phyloP scores from a whole-genome alignment of 2,888 invertebrate species.

The Amphipyra berbera region DNA sequence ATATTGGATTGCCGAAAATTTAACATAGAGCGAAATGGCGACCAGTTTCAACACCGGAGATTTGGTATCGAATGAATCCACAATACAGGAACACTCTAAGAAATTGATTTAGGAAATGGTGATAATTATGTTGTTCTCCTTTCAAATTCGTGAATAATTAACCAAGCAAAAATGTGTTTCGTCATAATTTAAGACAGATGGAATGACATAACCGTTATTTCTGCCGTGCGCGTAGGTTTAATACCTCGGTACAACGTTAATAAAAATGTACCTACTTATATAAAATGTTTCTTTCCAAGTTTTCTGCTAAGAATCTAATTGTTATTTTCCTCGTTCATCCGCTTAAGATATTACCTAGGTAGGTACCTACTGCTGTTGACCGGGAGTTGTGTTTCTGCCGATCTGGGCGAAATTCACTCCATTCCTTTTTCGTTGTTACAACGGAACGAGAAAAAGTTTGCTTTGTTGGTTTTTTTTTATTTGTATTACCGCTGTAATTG shows the following conservation, averaged over 20 bases:
- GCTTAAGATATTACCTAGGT: neutral
- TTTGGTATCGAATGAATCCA: too few relatives aligned
- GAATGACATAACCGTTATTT: too few relatives aligned
- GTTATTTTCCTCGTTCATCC: neutral
- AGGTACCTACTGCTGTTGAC: neutral
- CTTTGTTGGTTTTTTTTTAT: neutral
- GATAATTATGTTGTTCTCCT: too few relatives aligned
- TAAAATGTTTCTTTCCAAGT: neutral
- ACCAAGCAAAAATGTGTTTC: too few relatives aligned
- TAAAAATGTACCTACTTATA: too few relatives aligned
- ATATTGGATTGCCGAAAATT: conserved; percentile 4
- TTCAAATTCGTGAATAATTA: too few relatives aligned
- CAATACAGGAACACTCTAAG: too few relatives aligned
- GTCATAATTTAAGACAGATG: too few relatives aligned
- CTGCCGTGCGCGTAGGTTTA: too few relatives aligned
- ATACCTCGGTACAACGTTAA: too few relatives aligned
- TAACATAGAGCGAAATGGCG: neutral
- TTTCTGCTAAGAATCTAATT: neutral
- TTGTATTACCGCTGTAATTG: neutral
- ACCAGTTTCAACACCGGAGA: neutral
- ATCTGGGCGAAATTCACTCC: neutral
- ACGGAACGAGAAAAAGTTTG: neutral
- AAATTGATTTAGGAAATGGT: too few relatives aligned
- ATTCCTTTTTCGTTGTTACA: conserved; percentile 1
- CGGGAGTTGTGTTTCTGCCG: neutral